Evolutionary conservation across 2,113 vertebrate species (phyloP).

Genomic region (Pycnonotus jocosus): DNA sequence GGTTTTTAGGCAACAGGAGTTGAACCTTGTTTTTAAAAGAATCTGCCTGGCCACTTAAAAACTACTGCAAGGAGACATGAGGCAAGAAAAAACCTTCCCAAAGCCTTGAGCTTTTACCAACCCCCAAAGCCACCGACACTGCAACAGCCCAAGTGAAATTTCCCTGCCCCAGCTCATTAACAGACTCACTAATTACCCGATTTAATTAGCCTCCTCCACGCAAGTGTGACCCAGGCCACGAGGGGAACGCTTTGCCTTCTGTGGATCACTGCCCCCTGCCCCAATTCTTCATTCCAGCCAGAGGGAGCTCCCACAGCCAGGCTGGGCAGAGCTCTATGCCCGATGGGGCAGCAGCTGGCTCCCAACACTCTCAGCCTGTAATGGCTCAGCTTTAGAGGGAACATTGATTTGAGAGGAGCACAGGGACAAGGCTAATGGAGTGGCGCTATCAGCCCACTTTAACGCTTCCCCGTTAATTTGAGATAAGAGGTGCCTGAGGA

Average conservation of each 20-base stretch:
- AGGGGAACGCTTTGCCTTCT: not conserved
- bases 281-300: rapidly evolving
- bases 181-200: not conserved
- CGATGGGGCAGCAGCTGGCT: not conserved
- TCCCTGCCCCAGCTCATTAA: not conserved
- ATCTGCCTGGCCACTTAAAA: not conserved
- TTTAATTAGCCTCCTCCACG: not conserved
- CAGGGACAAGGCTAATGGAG: not conserved
- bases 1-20: rapidly evolving
- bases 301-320: rapidly evolving
- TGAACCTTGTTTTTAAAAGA: not conserved
- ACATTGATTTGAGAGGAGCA: not conserved
- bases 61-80: not conserved
- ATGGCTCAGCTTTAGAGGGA: not conserved
- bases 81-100: not conserved
- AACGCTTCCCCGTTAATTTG: not conserved
- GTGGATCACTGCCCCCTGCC: rapidly evolving
- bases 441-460: not conserved
- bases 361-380: rapidly evolving
- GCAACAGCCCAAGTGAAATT: not conserved
- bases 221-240: rapidly evolving
- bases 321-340: rapidly evolving
- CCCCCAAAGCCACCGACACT: not conserved
- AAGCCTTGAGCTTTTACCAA: not conserved
- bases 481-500: not conserved